Conservation (phyloP, 1,140 invertebrate species). For the Andricus grossulariae region DNA sequence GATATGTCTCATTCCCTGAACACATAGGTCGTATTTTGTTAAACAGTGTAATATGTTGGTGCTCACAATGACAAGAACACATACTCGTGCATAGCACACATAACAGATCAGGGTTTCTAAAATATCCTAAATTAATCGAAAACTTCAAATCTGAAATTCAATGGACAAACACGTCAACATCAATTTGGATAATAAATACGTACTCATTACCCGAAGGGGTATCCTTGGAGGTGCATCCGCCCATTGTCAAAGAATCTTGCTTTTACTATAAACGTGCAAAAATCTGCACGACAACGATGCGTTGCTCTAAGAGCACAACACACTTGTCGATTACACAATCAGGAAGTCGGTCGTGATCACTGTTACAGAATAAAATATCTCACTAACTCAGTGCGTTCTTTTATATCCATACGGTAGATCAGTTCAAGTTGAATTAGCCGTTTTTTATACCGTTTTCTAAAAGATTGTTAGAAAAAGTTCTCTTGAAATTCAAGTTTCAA, state of each 20-base stretch:
- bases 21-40: too few species aligned
- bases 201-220: constrained; percentile 72
- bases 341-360: neutral
- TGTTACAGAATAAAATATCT: constrained; percentile 11
- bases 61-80: too few species aligned
- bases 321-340: neutral
- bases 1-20: too few species aligned
- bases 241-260: constrained; percentile 59
- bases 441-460: neutral
- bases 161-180: constrained; percentile 27
- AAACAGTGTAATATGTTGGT: too few species aligned
- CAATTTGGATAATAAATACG: constrained; percentile 52
- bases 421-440: too few species aligned
- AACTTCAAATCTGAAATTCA: constrained; percentile 12
- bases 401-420: neutral
- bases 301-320: neutral
- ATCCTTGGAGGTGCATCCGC: constrained; percentile 74
- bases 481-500: too few species aligned
- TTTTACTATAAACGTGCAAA: neutral
- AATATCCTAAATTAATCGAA: neutral
- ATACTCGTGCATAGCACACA: too few species aligned
- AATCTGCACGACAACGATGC: neutral
- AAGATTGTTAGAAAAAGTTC: neutral
- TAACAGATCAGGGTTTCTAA: neutral
- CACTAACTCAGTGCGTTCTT: neutral